These are phyloP conservation scores for Drosophila kurseongensis DNA, from an alignment of 1,140 invertebrate genomes.

Conservation along the genomic window DNA sequence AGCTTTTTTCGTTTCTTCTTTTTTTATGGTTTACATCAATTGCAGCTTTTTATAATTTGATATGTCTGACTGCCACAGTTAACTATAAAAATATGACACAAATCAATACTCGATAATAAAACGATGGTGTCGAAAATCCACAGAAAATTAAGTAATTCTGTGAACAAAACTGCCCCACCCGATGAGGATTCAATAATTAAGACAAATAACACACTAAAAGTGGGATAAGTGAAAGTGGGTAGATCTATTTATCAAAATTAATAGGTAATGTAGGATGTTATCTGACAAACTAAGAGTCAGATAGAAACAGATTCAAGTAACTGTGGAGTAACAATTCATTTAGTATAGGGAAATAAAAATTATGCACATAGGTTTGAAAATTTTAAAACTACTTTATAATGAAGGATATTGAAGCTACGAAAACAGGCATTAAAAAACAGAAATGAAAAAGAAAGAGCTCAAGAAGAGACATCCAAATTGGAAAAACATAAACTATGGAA, in stretches of 20 bases:
- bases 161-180: no score
- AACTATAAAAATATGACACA: neutral
- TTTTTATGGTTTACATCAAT: neutral
- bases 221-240: neutral
- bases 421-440: neutral
- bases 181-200: neutral
- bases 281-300: no score
- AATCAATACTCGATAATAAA: neutral
- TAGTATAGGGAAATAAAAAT: neutral
- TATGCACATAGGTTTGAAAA: neutral
- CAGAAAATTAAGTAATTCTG: neutral
- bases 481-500: neutral
- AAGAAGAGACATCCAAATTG: neutral
- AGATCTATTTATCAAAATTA: conserved; percentile 1
- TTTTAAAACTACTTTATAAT: neutral
- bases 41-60: neutral
- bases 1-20: neutral
- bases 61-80: no score
- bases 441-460: neutral
- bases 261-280: neutral
- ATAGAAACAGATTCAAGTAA: no score
- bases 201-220: neutral
- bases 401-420: neutral
- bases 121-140: neutral
- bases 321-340: neutral